Percentiles rank a stretch among this genome's conserved stretches.
These are phyloP conservation scores for Syrmaticus mikado DNA, from an alignment of 2,113 vertebrate species.

Conservation along the genomic window DNA sequence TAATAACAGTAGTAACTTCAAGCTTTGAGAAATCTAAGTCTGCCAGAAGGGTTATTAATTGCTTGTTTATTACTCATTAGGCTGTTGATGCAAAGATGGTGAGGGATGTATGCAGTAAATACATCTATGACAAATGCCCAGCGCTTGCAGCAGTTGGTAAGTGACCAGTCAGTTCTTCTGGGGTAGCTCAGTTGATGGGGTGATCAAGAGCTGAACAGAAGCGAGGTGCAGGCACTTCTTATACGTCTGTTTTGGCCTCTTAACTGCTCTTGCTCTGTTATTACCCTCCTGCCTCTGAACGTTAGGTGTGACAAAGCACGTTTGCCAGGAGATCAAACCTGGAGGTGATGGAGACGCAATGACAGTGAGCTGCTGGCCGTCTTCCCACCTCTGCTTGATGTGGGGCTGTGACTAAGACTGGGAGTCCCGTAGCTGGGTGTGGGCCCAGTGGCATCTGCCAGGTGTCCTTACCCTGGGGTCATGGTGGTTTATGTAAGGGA, in stretches of 20 bases:
- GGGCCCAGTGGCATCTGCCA: background rate
- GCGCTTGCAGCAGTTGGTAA: conserved; percentile 91
- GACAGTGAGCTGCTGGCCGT: background rate
- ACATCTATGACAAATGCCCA: conserved; percentile 95
- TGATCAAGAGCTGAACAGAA: background rate
- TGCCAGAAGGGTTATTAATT: background rate
- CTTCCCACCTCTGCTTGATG: background rate
- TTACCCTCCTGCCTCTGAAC: background rate
- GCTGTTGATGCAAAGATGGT: conserved; percentile 86
- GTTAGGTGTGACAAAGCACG: background rate
- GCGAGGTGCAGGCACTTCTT: background rate
- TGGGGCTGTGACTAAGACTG: background rate
- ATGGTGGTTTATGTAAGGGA: conserved; percentile 39
- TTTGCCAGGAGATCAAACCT: background rate
- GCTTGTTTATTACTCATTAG: conserved; percentile 69
- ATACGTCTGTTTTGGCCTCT: background rate
- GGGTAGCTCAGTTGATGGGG: background rate
- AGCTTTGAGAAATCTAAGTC: background rate
- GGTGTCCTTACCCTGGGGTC: conserved; percentile 48
- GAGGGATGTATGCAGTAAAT: conserved; percentile 90
- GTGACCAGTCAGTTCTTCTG: conserved; percentile 48
- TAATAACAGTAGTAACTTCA: background rate
- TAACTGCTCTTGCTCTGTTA: background rate
- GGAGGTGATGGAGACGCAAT: background rate
- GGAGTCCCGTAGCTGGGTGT: background rate